These are phyloP conservation scores for Diplodus puntazzo DNA, from an alignment of 2,797 vertebrate genomes.

Conservation along the genomic window DNA sequence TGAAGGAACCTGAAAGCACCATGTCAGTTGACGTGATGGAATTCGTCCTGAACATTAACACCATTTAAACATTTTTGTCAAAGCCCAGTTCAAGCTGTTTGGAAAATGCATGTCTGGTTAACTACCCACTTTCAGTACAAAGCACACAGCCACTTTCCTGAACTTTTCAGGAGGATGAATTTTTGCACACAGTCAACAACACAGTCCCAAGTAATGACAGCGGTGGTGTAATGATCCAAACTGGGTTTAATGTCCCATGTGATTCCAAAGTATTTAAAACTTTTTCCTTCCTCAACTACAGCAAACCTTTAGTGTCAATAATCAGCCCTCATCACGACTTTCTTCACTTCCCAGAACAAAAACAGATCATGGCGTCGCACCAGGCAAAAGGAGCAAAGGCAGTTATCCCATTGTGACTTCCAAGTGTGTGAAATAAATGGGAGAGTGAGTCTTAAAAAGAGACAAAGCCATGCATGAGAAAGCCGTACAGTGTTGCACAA, in stretches of 20 bases:
- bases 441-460: constrained; percentile 13
- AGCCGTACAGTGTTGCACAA: constrained; percentile 11
- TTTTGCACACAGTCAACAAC: neutral
- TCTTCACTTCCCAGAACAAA: neutral
- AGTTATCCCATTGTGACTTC: neutral
- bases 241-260: neutral
- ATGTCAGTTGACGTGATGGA: too few species aligned
- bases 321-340: neutral
- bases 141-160: neutral
- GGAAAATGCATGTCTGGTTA: neutral
- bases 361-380: neutral
- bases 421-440: constrained; percentile 2
- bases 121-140: neutral
- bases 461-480: constrained; percentile 16
- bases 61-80: too few species aligned
- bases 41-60: too few species aligned
- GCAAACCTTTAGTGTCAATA: neutral
- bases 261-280: neutral
- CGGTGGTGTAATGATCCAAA: neutral
- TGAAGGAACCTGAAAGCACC: too few species aligned
- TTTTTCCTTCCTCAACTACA: neutral
- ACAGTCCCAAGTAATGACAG: neutral
- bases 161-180: neutral
- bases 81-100: neutral
- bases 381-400: neutral